Base-by-base conservation (phyloP, 1,140 invertebrate species). In the Campoletis sonorensis region DNA sequence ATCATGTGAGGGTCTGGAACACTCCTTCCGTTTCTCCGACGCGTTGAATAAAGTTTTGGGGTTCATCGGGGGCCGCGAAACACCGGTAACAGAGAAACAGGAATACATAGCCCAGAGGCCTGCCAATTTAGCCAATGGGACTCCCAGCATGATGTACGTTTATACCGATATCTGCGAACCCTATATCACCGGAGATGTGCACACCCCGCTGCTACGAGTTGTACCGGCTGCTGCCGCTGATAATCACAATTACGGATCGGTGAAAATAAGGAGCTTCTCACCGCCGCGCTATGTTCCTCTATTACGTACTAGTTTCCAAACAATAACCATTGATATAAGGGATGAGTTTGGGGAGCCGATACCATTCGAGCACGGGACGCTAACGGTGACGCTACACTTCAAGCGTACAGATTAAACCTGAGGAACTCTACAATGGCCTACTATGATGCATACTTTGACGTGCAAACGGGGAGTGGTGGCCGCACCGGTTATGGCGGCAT, bases 331-430 rank as follows among this genome's bases (percentile, higher is more conserved):
- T 30, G 75, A 77, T 77, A 77, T 77, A 77, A 77, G 75, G 51
- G 75, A 77, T 77, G 75, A 77, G 75, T 77, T 51, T 77, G 75
- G 75, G 4, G 75, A 45, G 27, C 45, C 75, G 16, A 77, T 77
- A 77, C 75, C 75, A 77, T 77, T 77, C 75, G 75, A 77, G 45
- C 45, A 77, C 49, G 75, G 40, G 40, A 77, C 45, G 75, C 5
- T 77, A 18, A 77, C 51, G 27, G 75, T 77, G 75, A 77, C 75
- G 51, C n/a, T 77, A 51, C 37, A 77, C n/a, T 79, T 79, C 78
- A 79, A 67, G 49, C 78, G 64, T 23, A 51, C 18, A 13, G 73
- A 76, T 54, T 76, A 11, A 51, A n/a, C 51, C 8, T 54, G 51
- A 30, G 23, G 4, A 1, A 13, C 3, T 27, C 45, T 54, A 54